Evolutionary conservation across 1,140 invertebrate species (phyloP).

Genomic region (Drosophila nannoptera): DNA sequence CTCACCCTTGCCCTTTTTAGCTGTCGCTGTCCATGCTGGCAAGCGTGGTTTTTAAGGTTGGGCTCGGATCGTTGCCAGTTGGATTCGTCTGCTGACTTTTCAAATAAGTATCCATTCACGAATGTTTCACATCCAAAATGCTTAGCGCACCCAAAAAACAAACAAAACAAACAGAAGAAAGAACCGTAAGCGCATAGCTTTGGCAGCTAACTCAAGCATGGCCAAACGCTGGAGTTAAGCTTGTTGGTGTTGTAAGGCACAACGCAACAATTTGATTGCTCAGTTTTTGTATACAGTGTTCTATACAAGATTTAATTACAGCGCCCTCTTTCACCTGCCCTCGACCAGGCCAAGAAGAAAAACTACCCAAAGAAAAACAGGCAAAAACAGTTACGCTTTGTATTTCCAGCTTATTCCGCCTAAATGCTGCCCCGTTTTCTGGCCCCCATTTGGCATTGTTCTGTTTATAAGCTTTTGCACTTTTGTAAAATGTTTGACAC

Average conservation of each 20-base stretch:
- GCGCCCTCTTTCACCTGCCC: conserved; percentile 35
- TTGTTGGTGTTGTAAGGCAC: conserved; percentile 41
- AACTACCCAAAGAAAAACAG: conserved; percentile 3
- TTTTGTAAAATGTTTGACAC: conserved; percentile 73
- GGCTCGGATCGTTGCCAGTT: conserved; percentile 39
- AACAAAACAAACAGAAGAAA: conserved; percentile 18
- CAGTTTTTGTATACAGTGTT: conserved; percentile 43
- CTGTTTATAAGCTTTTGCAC: conserved; percentile 64
- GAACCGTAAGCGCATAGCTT: conserved; percentile 50
- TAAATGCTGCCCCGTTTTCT: conserved; percentile 68
- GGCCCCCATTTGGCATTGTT: conserved; percentile 72
- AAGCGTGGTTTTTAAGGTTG: conserved; percentile 61
- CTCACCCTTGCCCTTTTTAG: conserved; percentile 44
- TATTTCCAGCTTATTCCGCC: conserved; percentile 56
- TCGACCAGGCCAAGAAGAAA: conserved; percentile 4
- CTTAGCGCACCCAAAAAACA: conserved; percentile 8
- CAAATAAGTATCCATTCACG: conserved; percentile 29
- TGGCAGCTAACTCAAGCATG: conserved; percentile 56
- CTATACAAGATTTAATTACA: conserved; percentile 70
- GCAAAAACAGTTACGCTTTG: conserved; percentile 68
- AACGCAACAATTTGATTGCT: conserved; percentile 40
- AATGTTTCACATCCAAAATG: conserved; percentile 55
- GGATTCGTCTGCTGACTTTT: conserved; percentile 63
- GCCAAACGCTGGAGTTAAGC: conserved; percentile 33
- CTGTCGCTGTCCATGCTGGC: conserved; percentile 44